These are phyloP conservation scores for Drosophila testacea DNA, from an alignment of 2,888 invertebrate species.

Conservation along the genomic window DNA sequence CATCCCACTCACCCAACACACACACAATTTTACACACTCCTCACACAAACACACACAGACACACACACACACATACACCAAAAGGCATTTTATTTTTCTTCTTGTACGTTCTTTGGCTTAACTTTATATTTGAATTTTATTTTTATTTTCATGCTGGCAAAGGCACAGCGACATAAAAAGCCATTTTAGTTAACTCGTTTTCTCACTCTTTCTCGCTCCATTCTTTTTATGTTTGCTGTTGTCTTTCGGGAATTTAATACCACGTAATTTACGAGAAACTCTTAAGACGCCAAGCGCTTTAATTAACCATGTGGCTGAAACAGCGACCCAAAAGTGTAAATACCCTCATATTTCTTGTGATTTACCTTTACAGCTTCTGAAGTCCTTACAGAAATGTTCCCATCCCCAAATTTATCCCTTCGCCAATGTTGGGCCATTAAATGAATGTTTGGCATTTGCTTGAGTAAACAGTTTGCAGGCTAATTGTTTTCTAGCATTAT, in stretches of 20 bases:
- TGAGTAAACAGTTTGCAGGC: conserved; percentile 58
- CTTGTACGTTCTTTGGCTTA: conserved; percentile 72
- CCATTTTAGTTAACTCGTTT: conserved; percentile 70
- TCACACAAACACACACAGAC: conserved; percentile 1
- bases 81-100: conserved; percentile 64
- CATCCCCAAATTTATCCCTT: conserved; percentile 11
- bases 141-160: conserved; percentile 76
- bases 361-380: conserved; percentile 72
- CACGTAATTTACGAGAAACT: conserved; percentile 77
- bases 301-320: conserved; percentile 79
- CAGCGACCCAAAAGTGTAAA: conserved; percentile 79
- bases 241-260: conserved; percentile 69
- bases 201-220: conserved; percentile 9
- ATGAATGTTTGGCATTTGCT: conserved; percentile 68
- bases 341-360: conserved; percentile 79
- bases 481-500: conserved; percentile 63
- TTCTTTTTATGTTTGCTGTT: conserved; percentile 23
- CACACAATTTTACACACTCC: conserved; percentile 1
- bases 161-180: conserved; percentile 74
- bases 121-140: conserved; percentile 79
- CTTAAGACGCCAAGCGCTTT: conserved; percentile 78
- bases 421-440: conserved; percentile 58
- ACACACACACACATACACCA: conserved; percentile 10
- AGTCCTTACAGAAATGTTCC: conserved; percentile 19
- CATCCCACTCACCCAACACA: conserved; percentile 14